Evolutionary conservation across 2,797 vertebrate genomes (phyloP).

Genomic region (Sciurus vulgaris): DNA sequence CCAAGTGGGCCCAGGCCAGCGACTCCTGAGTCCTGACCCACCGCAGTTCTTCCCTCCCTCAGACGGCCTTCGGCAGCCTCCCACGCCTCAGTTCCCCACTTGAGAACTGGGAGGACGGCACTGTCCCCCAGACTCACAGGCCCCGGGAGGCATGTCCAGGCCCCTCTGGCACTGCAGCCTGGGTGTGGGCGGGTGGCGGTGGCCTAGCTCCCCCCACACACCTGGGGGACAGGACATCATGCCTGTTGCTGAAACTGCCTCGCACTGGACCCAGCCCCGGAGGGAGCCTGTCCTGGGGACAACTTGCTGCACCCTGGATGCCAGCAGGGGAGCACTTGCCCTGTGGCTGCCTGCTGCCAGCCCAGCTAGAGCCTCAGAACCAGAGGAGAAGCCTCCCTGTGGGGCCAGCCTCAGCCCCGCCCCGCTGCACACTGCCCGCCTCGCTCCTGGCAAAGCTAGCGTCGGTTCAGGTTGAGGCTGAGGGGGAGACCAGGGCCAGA

Average conservation of each 20-base stretch:
- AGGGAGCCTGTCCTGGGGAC: background rate
- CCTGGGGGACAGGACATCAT: accelerated
- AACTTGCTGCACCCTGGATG: background rate
- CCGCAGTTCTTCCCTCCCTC: background rate
- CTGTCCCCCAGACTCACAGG: background rate
- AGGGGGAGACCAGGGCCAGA: background rate
- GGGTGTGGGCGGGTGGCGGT: background rate
- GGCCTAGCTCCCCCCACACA: accelerated
- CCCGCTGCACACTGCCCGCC: no score
- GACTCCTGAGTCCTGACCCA: background rate
- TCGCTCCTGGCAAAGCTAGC: no score
- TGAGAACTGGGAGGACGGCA: background rate
- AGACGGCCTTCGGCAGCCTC: accelerated
- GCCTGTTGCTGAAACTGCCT: background rate
- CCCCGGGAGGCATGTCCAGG: accelerated
- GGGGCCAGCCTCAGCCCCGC: accelerated
- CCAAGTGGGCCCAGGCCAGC: background rate
- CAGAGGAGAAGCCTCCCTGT: background rate
- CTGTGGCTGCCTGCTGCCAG: background rate
- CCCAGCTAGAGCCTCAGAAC: no score
- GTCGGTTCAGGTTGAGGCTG: no score
- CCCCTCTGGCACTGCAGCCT: background rate
- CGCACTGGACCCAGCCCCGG: background rate
- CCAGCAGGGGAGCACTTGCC: background rate
- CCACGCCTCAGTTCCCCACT: background rate